Base-by-base conservation (phyloP, 2,888 invertebrate genomes). In the Agrochola litura region DNA sequence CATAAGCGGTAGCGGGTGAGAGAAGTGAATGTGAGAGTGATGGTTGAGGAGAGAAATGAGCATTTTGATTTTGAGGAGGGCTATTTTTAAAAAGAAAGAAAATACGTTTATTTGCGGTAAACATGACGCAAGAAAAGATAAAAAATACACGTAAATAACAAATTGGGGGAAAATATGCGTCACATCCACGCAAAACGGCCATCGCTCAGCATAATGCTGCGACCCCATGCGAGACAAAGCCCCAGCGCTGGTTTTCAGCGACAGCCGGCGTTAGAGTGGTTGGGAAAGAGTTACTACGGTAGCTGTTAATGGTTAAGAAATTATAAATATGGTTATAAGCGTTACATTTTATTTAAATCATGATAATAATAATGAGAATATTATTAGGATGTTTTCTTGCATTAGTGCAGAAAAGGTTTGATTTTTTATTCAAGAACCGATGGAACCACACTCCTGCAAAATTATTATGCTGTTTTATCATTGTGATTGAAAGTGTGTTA, bases 1-100 rank as follows among this genome's bases (percentile, higher is more conserved):
- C 56, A 92, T 46, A 74, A 76, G 93, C 92, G 93, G 82, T 5
- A 30, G 37, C 52, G 73, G 37, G 2, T n/a, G 49, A 19, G 6
- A 19, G 22, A 49, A 69, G 52, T 72, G 63, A 77, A 56, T 67
- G 60, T 46, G n/a, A 22, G 14, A 22, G 43, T 30, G 46, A 5
- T 14, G 46, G 37, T 46, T 43, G 6, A 61, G n/a, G 0, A 61
- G 19, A 1, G 25, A 25, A 49, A 30, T 58, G 9, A 43, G 22
- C 19, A 63, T 12, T 46, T 63, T 49, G 5, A 25, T 71, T 70
- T 30, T 19, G 14, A 58, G 1, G 22, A 2, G n/a, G 2, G 12
- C 19, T 10, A 6, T 22, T 54, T 73, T n/a, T n/a, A n/a, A 30
- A 30, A 30, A 30, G 30, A 30, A 30, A 30, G 30, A 30, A 30